Percentiles rank a stretch among this genome's conserved stretches.
phyloP scores from a whole-genome alignment of 2,888 invertebrate genomes.

The Hololepta plana region DNA sequence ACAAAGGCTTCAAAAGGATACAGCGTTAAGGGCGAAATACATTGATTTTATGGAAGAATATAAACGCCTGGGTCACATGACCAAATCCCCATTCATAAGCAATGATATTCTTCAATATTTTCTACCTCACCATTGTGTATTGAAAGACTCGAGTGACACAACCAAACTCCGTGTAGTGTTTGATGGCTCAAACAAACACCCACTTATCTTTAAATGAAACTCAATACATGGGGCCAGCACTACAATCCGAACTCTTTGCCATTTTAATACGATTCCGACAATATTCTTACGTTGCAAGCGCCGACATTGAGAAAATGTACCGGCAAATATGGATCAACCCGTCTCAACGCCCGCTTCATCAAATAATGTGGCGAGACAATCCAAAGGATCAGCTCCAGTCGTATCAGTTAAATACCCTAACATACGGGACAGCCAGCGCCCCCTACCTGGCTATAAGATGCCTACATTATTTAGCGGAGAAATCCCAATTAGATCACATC shows the following conservation, averaged over 20 bases:
- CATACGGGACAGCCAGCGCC: neutral
- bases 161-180: no score
- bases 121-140: no score
- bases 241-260: neutral
- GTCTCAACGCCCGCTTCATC: neutral
- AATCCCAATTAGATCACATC: neutral
- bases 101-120: no score
- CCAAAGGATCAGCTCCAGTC: neutral
- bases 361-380: neutral
- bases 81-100: no score
- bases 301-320: conserved; percentile 1
- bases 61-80: no score
- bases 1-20: no score
- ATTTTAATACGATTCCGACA: conserved; percentile 1
- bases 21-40: no score
- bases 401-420: neutral
- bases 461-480: no score
- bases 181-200: no score
- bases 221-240: neutral
- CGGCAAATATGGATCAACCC: neutral
- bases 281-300: neutral
- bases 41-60: no score
- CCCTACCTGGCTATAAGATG: neutral
- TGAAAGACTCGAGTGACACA: no score
- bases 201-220: no score